A percentile compares a stretch with the other conserved stretches of the same genome.
Conservation (phyloP, 2,888 invertebrate genomes). For the Harpalus rubripes region DNA sequence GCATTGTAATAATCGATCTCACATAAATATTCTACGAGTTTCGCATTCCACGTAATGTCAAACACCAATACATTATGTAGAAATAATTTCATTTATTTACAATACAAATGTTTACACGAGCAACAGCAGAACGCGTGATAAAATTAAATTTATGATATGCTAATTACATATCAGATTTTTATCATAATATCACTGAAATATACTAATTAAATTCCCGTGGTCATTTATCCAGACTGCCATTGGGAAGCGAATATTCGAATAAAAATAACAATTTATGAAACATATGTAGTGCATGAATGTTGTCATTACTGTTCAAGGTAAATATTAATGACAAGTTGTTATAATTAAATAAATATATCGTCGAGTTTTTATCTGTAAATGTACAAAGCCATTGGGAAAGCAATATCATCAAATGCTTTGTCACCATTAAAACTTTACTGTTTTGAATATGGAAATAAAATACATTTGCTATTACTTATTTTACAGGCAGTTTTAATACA, state of each 20-base stretch:
- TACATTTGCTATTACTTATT: background rate
- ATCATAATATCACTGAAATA: conserved; percentile 57
- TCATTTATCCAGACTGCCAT: conserved; percentile 14
- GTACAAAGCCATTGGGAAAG: background rate
- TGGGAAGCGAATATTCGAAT: conserved; percentile 27
- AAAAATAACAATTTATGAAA: conserved; percentile 41
- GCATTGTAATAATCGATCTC: conserved; percentile 13
- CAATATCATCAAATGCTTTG: background rate
- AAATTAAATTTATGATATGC: conserved; percentile 63
- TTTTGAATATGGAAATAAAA: conserved; percentile 1
- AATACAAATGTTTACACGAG: conserved; percentile 58
- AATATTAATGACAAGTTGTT: background rate
- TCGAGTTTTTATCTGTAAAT: background rate
- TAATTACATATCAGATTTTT: conserved; percentile 62
- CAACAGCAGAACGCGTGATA: conserved; percentile 42
- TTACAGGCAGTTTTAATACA: conserved; percentile 2
- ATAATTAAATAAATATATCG: conserved; percentile 7
- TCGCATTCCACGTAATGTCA: conserved; percentile 29
- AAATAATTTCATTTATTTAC: conserved; percentile 63
- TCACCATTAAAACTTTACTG: background rate
- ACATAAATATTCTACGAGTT: background rate
- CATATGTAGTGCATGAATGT: conserved; percentile 5
- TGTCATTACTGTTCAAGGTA: background rate
- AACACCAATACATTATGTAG: conserved; percentile 54
- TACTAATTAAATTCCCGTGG: conserved; percentile 59